phyloP scores from a whole-genome alignment of 2,113 vertebrate species.

The Laterallus jamaicensis region DNA sequence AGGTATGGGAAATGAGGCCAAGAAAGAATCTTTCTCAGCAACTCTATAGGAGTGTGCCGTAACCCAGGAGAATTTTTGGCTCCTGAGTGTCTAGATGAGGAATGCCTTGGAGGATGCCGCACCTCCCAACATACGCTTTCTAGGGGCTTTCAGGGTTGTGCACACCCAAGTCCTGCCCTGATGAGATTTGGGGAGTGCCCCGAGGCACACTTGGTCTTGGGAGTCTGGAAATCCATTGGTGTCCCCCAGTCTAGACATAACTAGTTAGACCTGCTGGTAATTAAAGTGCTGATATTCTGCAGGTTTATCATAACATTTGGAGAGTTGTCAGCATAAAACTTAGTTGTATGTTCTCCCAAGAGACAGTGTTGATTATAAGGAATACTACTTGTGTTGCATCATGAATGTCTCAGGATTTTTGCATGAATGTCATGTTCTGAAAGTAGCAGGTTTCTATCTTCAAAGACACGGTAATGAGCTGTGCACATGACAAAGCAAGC shows the following conservation, averaged over 20 bases:
- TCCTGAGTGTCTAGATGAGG: background rate
- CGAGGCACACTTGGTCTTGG: background rate
- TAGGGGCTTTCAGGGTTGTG: background rate
- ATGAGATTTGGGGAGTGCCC: background rate
- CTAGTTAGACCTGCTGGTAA: slow-evolving; percentile 38
- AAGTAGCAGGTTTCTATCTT: background rate
- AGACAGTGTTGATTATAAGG: background rate
- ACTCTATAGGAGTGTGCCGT: background rate
- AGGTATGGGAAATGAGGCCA: background rate
- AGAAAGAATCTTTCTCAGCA: background rate
- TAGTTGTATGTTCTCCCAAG: background rate
- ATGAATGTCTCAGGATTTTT: background rate
- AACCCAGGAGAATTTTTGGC: background rate
- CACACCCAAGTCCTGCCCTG: background rate
- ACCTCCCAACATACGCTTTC: background rate
- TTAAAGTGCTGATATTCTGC: background rate
- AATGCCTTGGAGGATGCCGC: background rate
- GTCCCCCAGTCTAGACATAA: slow-evolving; percentile 15
- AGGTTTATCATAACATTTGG: background rate
- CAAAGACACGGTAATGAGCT: background rate
- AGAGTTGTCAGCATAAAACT: background rate
- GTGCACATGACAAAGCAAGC: background rate
- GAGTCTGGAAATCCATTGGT: background rate
- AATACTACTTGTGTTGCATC: background rate
- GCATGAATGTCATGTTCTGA: background rate